Percentiles rank a stretch among this genome's conserved stretches.
These are phyloP conservation scores for Lycaon pictus DNA, from an alignment of 2,113 vertebrate genomes.

Conservation along the genomic window DNA sequence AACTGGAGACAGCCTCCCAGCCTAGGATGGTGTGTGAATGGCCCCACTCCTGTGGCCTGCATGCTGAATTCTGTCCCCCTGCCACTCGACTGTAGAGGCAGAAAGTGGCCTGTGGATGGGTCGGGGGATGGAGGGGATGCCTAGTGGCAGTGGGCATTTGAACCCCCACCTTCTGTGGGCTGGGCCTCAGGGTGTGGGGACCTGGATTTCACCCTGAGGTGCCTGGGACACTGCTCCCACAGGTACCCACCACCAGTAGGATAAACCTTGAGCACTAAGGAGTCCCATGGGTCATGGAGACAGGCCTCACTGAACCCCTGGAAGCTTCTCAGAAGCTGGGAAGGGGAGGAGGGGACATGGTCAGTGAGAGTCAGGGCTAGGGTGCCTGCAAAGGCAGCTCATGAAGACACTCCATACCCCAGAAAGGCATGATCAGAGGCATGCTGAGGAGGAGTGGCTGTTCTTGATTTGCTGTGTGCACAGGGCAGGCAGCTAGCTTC, in stretches of 20 bases:
- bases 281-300: too few relatives aligned
- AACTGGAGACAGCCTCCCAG: fast-evolving
- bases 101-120: fast-evolving
- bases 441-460: fast-evolving
- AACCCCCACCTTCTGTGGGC: fast-evolving
- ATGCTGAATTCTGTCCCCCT: not conserved
- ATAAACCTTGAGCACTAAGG: not conserved
- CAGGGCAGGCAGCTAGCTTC: not conserved
- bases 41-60: too few relatives aligned
- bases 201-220: not conserved
- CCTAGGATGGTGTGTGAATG: fast-evolving
- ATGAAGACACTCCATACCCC: fast-evolving
- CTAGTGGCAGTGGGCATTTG: not conserved
- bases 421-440: not conserved
- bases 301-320: not conserved
- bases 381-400: too few relatives aligned
- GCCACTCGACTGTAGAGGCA: not conserved
- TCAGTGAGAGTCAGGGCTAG: fast-evolving
- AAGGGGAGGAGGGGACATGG: too few relatives aligned
- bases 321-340: not conserved
- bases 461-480: not conserved
- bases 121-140: fast-evolving
- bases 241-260: not conserved
- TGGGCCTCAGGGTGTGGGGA: not conserved
- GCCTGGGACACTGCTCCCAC: fast-evolving